A percentile compares a stretch with the other conserved stretches of the same genome.
phyloP scores from a whole-genome alignment of 2,888 invertebrate genomes.

The Acheta domesticus region DNA sequence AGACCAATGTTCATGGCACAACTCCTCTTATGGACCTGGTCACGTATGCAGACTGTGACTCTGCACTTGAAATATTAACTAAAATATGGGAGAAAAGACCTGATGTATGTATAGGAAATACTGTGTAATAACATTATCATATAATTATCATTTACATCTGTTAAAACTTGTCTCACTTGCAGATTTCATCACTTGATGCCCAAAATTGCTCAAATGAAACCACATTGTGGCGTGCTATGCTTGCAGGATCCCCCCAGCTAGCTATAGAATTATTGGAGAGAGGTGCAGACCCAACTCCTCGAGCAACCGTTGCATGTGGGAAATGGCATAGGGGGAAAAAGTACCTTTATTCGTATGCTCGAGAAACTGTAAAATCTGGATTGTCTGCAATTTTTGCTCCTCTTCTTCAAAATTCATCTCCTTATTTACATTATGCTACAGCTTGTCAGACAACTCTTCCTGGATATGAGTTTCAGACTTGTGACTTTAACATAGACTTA shows the following conservation, averaged over 20 bases:
- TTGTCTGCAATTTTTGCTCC: slow-evolving; percentile 36
- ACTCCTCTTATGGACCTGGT: slow-evolving; percentile 37
- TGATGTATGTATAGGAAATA: slow-evolving; percentile 23
- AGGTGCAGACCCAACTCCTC: slow-evolving; percentile 31
- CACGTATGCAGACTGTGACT: slow-evolving; percentile 29
- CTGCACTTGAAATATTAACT: slow-evolving; percentile 30
- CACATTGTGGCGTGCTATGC: slow-evolving; percentile 36
- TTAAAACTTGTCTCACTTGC: neutral
- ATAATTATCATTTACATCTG: neutral
- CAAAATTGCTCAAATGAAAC: slow-evolving; percentile 36
- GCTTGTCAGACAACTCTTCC: neutral
- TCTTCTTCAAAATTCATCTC: slow-evolving; percentile 34
- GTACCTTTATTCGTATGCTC: neutral
- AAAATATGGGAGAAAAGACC: slow-evolving; percentile 28
- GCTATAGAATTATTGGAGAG: slow-evolving; percentile 31
- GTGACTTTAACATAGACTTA: slow-evolving; percentile 32
- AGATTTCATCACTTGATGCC: slow-evolving; percentile 33
- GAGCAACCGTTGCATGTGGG: slow-evolving; percentile 21
- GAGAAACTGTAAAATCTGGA: slow-evolving; percentile 3
- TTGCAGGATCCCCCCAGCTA: slow-evolving; percentile 35
- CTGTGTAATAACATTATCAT: neutral
- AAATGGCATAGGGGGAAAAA: neutral
- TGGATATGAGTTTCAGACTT: neutral
- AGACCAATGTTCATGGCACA: slow-evolving; percentile 36
- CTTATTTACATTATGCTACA: slow-evolving; percentile 32